phyloP scores from a whole-genome alignment of 2,797 vertebrate genomes.

The Toxotes lorentzi region DNA sequence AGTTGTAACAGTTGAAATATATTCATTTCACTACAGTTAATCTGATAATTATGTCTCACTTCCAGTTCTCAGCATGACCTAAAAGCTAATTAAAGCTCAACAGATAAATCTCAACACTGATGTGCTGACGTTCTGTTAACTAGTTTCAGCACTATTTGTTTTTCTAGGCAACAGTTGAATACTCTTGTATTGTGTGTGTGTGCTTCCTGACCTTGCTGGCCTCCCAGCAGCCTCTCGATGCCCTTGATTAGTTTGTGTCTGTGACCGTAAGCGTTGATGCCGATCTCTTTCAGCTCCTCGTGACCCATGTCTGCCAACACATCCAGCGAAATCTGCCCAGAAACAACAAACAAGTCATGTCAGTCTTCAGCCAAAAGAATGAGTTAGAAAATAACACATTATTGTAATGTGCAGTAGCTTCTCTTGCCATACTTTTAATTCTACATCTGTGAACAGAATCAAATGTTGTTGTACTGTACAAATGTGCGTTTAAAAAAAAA shows the following conservation, averaged over 20 bases:
- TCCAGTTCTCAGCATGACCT: background rate
- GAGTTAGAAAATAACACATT: background rate
- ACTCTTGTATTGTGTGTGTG: accelerated
- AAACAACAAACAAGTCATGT: slow-evolving; percentile 40
- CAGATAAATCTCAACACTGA: background rate
- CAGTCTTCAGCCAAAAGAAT: background rate
- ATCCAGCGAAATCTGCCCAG: slow-evolving; percentile 94
- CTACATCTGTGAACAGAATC: background rate
- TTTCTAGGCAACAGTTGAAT: background rate
- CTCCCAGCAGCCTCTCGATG: slow-evolving; percentile 96
- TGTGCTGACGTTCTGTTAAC: background rate
- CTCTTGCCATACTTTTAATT: background rate
- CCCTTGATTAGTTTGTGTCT: slow-evolving; percentile 99
- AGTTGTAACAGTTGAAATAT: background rate
- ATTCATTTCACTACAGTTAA: background rate
- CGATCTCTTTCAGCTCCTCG: slow-evolving; percentile 98
- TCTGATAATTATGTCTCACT: background rate
- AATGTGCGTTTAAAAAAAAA: too few species aligned
- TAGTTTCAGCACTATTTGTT: background rate
- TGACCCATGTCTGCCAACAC: slow-evolving; percentile 99
- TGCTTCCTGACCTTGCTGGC: slow-evolving; percentile 92
- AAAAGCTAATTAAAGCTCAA: background rate
- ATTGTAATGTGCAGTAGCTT: background rate
- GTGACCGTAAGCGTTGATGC: slow-evolving; percentile 98
- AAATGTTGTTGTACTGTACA: background rate